Evolutionary conservation across 2,113 vertebrate species (phyloP).

Genomic region (Empidonax traillii): DNA sequence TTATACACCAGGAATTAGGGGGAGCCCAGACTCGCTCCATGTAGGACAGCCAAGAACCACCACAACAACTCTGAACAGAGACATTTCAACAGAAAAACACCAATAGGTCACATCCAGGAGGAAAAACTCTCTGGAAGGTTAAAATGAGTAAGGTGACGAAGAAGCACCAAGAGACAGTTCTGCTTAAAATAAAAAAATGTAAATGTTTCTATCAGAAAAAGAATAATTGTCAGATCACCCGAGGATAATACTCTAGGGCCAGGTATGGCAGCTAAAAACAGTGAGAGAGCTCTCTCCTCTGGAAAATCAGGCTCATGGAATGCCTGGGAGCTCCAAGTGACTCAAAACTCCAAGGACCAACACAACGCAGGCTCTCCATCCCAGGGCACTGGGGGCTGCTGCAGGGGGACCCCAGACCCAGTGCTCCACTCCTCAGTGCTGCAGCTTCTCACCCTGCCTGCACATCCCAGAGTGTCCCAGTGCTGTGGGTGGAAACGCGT

Average conservation of each 20-base stretch:
- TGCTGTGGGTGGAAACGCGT: neutral
- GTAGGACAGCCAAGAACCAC: neutral
- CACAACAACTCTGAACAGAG: neutral
- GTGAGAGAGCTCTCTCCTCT: neutral
- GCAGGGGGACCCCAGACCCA: neutral
- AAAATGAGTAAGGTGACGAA: neutral
- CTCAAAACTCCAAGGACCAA: neutral
- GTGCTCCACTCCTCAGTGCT: neutral
- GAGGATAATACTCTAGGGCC: neutral
- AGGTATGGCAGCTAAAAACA: neutral
- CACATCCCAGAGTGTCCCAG: neutral
- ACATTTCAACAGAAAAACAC: neutral
- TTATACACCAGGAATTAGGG: neutral
- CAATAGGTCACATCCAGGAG: neutral
- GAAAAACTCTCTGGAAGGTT: neutral
- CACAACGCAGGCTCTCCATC: rapidly evolving
- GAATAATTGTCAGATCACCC: neutral
- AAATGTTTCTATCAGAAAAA: neutral
- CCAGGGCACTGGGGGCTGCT: rapidly evolving
- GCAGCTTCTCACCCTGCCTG: neutral
- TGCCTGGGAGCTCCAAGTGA: neutral
- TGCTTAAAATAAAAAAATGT: neutral
- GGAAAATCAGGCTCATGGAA: neutral
- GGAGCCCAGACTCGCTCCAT: neutral
- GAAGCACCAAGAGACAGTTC: neutral